Base-by-base conservation (phyloP, 2,797 vertebrate genomes). In the Eleutherodactylus coqui region DNA sequence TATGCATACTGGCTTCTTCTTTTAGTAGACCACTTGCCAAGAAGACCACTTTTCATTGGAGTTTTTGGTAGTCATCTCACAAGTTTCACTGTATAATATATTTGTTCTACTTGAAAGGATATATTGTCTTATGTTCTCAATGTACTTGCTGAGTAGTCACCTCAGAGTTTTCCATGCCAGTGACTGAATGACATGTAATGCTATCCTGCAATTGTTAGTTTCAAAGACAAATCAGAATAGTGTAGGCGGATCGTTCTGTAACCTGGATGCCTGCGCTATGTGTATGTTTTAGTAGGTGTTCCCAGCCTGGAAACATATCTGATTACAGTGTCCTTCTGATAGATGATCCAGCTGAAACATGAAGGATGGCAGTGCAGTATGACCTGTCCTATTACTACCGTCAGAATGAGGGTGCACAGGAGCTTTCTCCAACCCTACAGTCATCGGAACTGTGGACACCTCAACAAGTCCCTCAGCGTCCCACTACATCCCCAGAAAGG, bases 371-470 rank as follows among this genome's bases (percentile, higher is more conserved):
- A 36, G 84, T 91, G 1, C 80, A 89, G 21, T 84, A 85, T 2
- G 53, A 89, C 73, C 53, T 89, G 72, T 82, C 88, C 17, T 79
- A 62, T 80, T 89, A 88, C 45, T 89, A 90, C 27, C 86, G 87
- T 81, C 88, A 90, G 87, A 90, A 24, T 2, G 88, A 93, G 38
- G 90, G 89, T 43, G 67, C 75, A 4, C 86, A 88, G 64, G 24
- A 58, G 3, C 55, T 92, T 19, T 89, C 88, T 5, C 86, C 90
- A 86, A 90, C 87, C 5, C 90, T 89, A 43, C 85, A 90, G 86
- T 91, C 51, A 0, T 89, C 90, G 9, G 32, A 89, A 43, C 0
- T 90, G 70, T 86, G 91, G 89, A 92, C 86, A 21, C 90, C 90
- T 0, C 73, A 89, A 24, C 91, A 89, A 89, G 87, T 83, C 76